These are phyloP conservation scores for Limnodromus scolopaceus DNA, from an alignment of 2,797 vertebrate species.

Conservation along the genomic window DNA sequence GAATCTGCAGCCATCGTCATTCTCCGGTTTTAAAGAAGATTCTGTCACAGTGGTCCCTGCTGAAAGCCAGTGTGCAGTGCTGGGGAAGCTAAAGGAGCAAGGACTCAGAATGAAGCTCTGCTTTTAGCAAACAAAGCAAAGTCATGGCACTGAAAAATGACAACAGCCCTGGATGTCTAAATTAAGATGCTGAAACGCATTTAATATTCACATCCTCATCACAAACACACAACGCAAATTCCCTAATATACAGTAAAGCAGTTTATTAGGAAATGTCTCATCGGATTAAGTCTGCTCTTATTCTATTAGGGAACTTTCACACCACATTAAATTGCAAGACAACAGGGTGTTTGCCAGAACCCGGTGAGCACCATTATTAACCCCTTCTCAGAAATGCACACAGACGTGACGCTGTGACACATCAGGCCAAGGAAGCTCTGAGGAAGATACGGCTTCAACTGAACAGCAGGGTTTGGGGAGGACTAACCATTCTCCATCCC, in stretches of 20 bases:
- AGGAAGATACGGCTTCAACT: rapidly evolving
- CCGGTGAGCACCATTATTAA: background rate
- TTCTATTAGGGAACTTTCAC: slow-evolving; percentile 76
- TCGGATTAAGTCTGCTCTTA: slow-evolving; percentile 60
- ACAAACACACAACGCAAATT: slow-evolving; percentile 38
- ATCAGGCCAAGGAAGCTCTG: background rate
- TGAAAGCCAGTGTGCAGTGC: rapidly evolving
- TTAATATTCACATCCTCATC: slow-evolving; percentile 62
- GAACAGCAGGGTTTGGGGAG: background rate
- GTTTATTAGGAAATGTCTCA: slow-evolving; percentile 71
- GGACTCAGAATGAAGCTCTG: background rate
- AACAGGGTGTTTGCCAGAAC: slow-evolving; percentile 56
- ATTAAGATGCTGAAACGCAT: slow-evolving; percentile 62
- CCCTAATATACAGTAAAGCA: slow-evolving; percentile 37
- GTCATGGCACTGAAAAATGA: slow-evolving; percentile 38
- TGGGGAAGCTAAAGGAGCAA: background rate
- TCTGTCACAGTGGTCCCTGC: background rate
- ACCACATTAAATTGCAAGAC: slow-evolving; percentile 62
- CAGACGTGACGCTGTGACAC: background rate
- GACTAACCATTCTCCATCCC: background rate
- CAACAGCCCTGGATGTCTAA: slow-evolving; percentile 55
- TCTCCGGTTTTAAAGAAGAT: background rate
- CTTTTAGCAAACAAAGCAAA: slow-evolving; percentile 50
- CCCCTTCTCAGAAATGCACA: slow-evolving; percentile 18
- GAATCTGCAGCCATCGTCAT: background rate